phyloP scores from a whole-genome alignment of 2,888 invertebrate species.

The Neoascia interrupta region DNA sequence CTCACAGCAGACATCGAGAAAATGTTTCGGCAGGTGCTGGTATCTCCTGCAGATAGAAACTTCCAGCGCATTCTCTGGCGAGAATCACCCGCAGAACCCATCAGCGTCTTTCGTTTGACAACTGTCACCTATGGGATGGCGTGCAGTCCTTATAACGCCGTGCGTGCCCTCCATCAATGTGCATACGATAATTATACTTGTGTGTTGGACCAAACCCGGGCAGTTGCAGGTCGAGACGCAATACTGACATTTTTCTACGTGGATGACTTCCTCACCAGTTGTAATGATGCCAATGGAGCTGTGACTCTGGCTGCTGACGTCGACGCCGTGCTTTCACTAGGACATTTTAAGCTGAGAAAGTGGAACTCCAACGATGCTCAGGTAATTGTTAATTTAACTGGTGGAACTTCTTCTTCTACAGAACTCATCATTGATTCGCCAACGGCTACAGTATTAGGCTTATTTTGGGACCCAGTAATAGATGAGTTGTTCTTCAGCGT shows the following conservation, averaged over 20 bases:
- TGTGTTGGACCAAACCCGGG: background rate
- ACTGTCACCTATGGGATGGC: slow-evolving; percentile 43
- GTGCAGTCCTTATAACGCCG: slow-evolving; percentile 36
- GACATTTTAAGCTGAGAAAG: slow-evolving; percentile 25
- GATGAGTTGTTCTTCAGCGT: slow-evolving; percentile 16
- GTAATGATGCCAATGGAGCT: slow-evolving; percentile 1
- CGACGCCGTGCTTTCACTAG: slow-evolving; percentile 4
- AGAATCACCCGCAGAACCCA: slow-evolving; percentile 17
- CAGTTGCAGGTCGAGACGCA: slow-evolving; percentile 22
- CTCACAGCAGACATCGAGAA: slow-evolving; percentile 15
- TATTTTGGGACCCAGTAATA: slow-evolving; percentile 12
- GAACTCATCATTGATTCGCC: slow-evolving; percentile 2
- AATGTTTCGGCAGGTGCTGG: slow-evolving; percentile 12
- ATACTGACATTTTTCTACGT: slow-evolving; percentile 41
- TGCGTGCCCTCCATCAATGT: background rate
- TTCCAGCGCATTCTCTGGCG: slow-evolving; percentile 43
- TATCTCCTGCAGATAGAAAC: slow-evolving; percentile 11
- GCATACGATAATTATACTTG: slow-evolving; percentile 6
- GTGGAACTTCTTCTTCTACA: slow-evolving; percentile 5
- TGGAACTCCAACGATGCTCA: slow-evolving; percentile 16
- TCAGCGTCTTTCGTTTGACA: slow-evolving; percentile 4
- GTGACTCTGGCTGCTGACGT: slow-evolving; percentile 5
- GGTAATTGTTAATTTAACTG: slow-evolving; percentile 3
- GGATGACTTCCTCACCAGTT: slow-evolving; percentile 35
- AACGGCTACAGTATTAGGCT: slow-evolving; percentile 11